phyloP scores from a whole-genome alignment of 1,140 invertebrate species.

The Formica selysi region DNA sequence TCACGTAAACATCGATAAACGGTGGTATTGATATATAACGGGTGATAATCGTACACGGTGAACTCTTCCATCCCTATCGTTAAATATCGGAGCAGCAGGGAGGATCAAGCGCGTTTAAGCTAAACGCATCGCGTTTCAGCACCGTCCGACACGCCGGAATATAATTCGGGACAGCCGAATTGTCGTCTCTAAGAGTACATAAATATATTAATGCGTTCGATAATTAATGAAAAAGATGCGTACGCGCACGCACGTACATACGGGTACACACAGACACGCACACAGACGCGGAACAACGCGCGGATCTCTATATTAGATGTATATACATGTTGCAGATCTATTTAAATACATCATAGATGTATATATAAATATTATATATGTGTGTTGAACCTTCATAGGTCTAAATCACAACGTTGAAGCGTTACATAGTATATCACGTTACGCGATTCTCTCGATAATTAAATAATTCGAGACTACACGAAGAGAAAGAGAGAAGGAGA shows the following conservation, averaged over 20 bases:
- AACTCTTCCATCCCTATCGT: neutral
- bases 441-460: conserved; percentile 65
- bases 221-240: conserved; percentile 34
- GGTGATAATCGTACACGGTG: neutral
- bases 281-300: conserved; percentile 42
- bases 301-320: conserved; percentile 35
- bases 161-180: conserved; percentile 8
- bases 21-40: neutral
- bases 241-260: conserved; percentile 40
- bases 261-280: conserved; percentile 55
- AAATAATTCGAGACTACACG: conserved; percentile 57
- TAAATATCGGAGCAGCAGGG: conserved; percentile 18
- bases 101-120: conserved; percentile 15
- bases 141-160: conserved; percentile 47
- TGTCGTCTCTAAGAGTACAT: conserved; percentile 8
- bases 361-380: conserved; percentile 49
- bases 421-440: conserved; percentile 68
- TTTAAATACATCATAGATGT: conserved; percentile 29
- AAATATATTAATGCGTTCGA: conserved; percentile 64
- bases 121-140: conserved; percentile 37
- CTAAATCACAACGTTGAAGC: conserved; percentile 55
- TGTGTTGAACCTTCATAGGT: conserved; percentile 65
- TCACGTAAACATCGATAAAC: conserved; percentile 15
- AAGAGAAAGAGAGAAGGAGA: no score
- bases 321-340: conserved; percentile 53